Base-by-base conservation (phyloP, 2,113 vertebrate species). In the Hystrix brachyura region DNA sequence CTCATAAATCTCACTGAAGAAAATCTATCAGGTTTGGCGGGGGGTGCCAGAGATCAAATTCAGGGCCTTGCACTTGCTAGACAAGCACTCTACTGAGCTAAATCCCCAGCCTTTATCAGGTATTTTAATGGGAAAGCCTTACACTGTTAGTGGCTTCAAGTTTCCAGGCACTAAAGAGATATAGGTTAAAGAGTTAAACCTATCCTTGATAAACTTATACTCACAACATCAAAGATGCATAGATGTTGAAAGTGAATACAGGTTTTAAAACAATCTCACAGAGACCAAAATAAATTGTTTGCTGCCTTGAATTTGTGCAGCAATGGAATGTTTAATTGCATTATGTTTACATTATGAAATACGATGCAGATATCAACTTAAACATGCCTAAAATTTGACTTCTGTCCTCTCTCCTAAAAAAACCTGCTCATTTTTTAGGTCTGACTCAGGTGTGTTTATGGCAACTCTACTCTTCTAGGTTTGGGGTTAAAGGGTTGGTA, bases 1-100 rank as follows among this genome's bases (percentile, higher is more conserved):
- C 76, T 92, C 96, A 98, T 98, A 98, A 98, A 98, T 98, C 96
- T 97, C 91, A 95, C 0, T 0, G 87, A 87, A 96, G 59, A 78
- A 89, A 32, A 86, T 2, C 48, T 21, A 81, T n/a, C 53, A 72
- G 27, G 29, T 95, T 12, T 12, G 15, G 15, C 15, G 43, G 32
- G 78, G 64, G 38, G 38, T 38, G 38, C 38, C 38, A 38, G 38
- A 38, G 38, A 38, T 38, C 38, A 38, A 38, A 38, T 38, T 38
- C 38, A 38, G 38, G 38, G 38, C 38, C 38, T 38, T 38, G 38
- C 38, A 38, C 38, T 38, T 38, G 38, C 38, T 38, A 38, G 38
- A 38, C 38, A 38, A 38, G 38, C 38, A 38, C 38, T 38, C 38
- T 94, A 38, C 38, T 38, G 38, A 38, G 38, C 38, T 38, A 38